These are phyloP conservation scores for Pristis pectinata DNA, from an alignment of 2,797 vertebrate genomes.

Conservation along the genomic window DNA sequence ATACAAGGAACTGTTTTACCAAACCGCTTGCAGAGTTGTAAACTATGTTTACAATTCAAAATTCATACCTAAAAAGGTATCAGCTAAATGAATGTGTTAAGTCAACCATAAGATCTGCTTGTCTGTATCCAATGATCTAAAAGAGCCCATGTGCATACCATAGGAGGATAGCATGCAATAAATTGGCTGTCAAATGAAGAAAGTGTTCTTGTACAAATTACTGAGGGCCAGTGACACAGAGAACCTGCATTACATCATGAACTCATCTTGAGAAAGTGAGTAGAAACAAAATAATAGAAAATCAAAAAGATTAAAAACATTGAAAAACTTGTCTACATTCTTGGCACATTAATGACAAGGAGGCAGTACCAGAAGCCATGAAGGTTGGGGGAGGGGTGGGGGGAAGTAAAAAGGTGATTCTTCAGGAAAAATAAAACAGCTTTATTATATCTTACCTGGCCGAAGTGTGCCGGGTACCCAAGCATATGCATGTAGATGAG, in stretches of 20 bases:
- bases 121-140: background rate
- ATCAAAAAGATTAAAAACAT: background rate
- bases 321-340: background rate
- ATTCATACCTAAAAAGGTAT: background rate
- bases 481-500: slow-evolving; percentile 99
- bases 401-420: no score
- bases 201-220: background rate
- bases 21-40: background rate
- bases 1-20: background rate
- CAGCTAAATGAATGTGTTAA: background rate
- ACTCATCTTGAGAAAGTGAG: background rate
- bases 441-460: slow-evolving; percentile 68
- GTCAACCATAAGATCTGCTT: background rate
- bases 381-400: no score
- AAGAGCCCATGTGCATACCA: background rate
- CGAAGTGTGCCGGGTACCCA: slow-evolving; percentile 97
- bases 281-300: background rate
- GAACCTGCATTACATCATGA: background rate
- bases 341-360: background rate
- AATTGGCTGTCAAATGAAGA: background rate
- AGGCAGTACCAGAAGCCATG: background rate
- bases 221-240: background rate
- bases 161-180: background rate
- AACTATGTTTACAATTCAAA: background rate
- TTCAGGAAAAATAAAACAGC: background rate